phyloP scores from a whole-genome alignment of 2,888 invertebrate species.

The Ochropacha duplaris region DNA sequence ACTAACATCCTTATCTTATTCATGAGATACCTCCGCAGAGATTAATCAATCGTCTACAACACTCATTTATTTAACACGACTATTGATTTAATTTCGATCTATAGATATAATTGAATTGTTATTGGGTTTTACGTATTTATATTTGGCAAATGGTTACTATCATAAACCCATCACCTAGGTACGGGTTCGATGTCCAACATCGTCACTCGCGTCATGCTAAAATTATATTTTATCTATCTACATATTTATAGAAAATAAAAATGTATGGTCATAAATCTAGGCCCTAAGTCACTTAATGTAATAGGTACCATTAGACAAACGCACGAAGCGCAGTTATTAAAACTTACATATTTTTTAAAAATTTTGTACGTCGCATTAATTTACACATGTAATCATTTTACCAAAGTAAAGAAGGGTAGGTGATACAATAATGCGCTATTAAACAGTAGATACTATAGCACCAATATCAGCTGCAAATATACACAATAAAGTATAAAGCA shows the following conservation, averaged over 20 bases:
- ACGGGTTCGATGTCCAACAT: conserved; percentile 58
- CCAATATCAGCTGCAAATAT: conserved; percentile 77
- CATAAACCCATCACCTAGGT: conserved; percentile 51
- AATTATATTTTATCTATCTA: conserved; percentile 61
- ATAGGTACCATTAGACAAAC: neutral
- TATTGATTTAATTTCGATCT: conserved; percentile 39
- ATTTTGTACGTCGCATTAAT: conserved; percentile 44
- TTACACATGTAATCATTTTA: conserved; percentile 22
- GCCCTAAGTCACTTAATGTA: neutral
- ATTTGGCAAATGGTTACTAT: conserved; percentile 75
- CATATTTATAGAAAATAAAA: conserved; percentile 41
- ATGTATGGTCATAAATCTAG: conserved; percentile 6
- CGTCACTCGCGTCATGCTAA: conserved; percentile 53
- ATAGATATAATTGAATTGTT: conserved; percentile 29
- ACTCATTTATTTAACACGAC: conserved; percentile 45
- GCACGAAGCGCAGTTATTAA: neutral
- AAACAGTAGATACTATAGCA: conserved; percentile 65
- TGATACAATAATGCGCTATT: conserved; percentile 38
- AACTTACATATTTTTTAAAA: conserved; percentile 10
- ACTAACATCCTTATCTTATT: conserved; percentile 65
- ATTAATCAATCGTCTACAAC: conserved; percentile 61
- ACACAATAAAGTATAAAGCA: conserved; percentile 57
- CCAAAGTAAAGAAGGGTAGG: conserved; percentile 11
- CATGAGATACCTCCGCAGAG: conserved; percentile 70
- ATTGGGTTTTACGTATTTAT: conserved; percentile 67